Evolutionary conservation across 2,797 vertebrate genomes (phyloP).

Genomic region (Borostomias antarcticus): DNA sequence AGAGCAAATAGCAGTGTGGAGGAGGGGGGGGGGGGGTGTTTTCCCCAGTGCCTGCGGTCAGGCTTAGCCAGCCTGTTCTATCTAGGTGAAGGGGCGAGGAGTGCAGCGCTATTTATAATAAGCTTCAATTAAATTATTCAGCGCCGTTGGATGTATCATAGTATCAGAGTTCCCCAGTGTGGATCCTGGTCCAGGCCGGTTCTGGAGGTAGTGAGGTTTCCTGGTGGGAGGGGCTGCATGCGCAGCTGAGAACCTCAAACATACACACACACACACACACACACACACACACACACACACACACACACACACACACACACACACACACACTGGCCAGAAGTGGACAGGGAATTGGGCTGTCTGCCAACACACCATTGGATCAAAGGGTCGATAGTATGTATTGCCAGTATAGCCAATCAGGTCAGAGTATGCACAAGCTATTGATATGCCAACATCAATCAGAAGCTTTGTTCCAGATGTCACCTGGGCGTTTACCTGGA

Average conservation of each 20-base stretch:
- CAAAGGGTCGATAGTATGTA: conserved; percentile 2
- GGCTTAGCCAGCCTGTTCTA: conserved; percentile 65
- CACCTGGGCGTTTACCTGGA: neutral
- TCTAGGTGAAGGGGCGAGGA: conserved; percentile 33
- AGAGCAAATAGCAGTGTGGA: conserved; percentile 57
- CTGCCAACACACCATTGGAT: conserved; percentile 6
- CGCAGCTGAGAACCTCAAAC: too few relatives aligned
- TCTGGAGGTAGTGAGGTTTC: too few relatives aligned
- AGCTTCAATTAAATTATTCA: conserved; percentile 76
- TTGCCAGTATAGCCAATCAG: neutral
- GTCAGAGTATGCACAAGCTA: conserved; percentile 38
- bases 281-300: too few relatives aligned
- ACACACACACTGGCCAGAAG: too few relatives aligned
- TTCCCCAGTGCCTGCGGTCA: conserved; percentile 54
- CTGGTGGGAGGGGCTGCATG: too few relatives aligned
- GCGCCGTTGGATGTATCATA: conserved; percentile 67
- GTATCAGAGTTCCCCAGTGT: conserved; percentile 60
- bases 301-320: too few relatives aligned
- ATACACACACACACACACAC: too few relatives aligned
- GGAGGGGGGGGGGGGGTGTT: conserved; percentile 28
- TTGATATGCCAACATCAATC: conserved; percentile 45
- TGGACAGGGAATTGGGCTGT: neutral
- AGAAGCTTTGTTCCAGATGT: conserved; percentile 8
- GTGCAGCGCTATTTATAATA: conserved; percentile 65
- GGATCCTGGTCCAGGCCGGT: conserved; percentile 39